Conservation (phyloP, 2,797 vertebrate species). For the Ctenopoma kingsleyae region DNA sequence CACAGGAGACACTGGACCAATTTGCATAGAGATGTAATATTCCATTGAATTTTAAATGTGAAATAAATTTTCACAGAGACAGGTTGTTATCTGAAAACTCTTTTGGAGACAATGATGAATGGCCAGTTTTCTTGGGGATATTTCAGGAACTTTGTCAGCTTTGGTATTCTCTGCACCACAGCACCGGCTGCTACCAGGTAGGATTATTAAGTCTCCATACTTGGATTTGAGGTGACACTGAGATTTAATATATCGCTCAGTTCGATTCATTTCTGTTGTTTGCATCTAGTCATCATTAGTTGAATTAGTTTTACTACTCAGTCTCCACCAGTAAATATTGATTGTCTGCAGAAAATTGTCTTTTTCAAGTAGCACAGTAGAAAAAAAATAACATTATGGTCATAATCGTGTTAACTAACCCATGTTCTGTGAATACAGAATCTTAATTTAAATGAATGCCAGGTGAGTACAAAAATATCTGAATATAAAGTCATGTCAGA, state of each 20-base stretch:
- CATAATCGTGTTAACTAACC: slow-evolving; percentile 14
- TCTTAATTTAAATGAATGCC: slow-evolving; percentile 32
- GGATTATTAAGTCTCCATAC: slow-evolving; percentile 48
- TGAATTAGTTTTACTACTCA: slow-evolving; percentile 5
- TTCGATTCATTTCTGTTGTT: slow-evolving; percentile 37
- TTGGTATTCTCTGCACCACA: slow-evolving; percentile 27
- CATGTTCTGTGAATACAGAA: slow-evolving; percentile 33
- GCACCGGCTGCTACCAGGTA: slow-evolving; percentile 1
- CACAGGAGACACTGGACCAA: slow-evolving; percentile 49
- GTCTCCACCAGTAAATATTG: slow-evolving; percentile 24
- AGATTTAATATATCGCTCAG: slow-evolving; percentile 31
- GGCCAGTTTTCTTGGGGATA: slow-evolving; percentile 30
- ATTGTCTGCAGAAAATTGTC: background rate
- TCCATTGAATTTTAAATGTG: slow-evolving; percentile 52
- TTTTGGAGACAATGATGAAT: slow-evolving; percentile 34
- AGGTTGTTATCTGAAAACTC: slow-evolving; percentile 42
- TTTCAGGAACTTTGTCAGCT: slow-evolving; percentile 25
- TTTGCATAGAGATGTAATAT: slow-evolving; percentile 68
- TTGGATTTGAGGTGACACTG: slow-evolving; percentile 28
- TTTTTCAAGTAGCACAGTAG: background rate
- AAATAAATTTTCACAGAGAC: slow-evolving; percentile 47
- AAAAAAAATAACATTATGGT: background rate
- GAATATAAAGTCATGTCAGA: slow-evolving; percentile 13
- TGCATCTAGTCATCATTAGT: slow-evolving; percentile 20
- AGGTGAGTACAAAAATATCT: slow-evolving; percentile 36